Conservation (phyloP, 2,113 vertebrate species). For the Ageneiosus marmoratus region DNA sequence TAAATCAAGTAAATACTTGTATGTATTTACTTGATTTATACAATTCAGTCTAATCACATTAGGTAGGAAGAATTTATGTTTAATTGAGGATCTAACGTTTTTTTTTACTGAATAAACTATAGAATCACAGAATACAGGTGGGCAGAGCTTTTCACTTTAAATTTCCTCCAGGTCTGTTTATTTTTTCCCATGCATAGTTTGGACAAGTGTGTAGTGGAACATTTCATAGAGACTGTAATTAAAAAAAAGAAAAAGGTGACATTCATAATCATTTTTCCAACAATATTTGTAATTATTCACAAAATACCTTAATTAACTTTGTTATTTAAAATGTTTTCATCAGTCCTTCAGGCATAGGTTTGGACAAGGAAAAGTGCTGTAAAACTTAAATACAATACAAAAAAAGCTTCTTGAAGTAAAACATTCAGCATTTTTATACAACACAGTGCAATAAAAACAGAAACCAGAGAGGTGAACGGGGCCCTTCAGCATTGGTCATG, state of each 20-base stretch:
- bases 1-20: background rate
- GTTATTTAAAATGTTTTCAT: conserved; percentile 52
- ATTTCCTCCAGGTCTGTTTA: conserved; percentile 75
- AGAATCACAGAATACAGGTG: conserved; percentile 37
- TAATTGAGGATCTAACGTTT: background rate
- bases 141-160: conserved; percentile 57
- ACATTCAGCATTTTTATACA: conserved; percentile 75
- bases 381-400: conserved; percentile 78
- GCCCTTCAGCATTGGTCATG: conserved; percentile 57
- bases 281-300: conserved; percentile 66
- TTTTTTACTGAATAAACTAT: background rate
- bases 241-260: conserved; percentile 64
- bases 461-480: conserved; percentile 48
- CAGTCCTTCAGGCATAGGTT: conserved; percentile 68
- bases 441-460: conserved; percentile 71
- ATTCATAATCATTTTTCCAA: conserved; percentile 69
- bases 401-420: conserved; percentile 68
- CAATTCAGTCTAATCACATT: background rate
- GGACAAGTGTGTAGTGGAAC: conserved; percentile 79
- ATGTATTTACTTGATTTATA: too few species aligned
- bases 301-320: conserved; percentile 61
- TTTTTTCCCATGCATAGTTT: conserved; percentile 83
- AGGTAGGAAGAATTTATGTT: background rate
- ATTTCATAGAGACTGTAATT: conserved; percentile 51
- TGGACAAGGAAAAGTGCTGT: conserved; percentile 72